Conservation (phyloP, 2,888 invertebrate genomes). For the Copidosoma aretas region DNA sequence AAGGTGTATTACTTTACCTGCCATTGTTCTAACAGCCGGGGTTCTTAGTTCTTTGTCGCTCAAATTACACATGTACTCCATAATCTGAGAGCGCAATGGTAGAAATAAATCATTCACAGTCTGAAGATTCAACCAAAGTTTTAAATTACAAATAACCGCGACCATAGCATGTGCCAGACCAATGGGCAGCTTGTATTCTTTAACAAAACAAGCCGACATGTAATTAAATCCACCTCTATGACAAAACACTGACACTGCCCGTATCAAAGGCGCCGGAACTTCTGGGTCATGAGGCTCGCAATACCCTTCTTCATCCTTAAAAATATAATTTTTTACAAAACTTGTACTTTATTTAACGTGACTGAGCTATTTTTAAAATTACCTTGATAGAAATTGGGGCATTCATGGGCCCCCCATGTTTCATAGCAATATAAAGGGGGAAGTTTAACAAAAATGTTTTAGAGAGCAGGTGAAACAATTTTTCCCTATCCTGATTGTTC, state of each 20-base stretch:
- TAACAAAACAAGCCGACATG: constrained; percentile 86
- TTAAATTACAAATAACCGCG: constrained; percentile 89
- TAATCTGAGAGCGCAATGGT: constrained; percentile 83
- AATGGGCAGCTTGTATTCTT: constrained; percentile 79
- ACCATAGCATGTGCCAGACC: constrained; percentile 92
- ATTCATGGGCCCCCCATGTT: constrained; percentile 73
- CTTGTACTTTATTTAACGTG: neutral
- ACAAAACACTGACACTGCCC: constrained; percentile 93
- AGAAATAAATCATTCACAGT: constrained; percentile 88
- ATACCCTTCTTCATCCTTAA: constrained; percentile 82
- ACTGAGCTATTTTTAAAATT: constrained; percentile 31
- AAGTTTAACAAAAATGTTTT: constrained; percentile 90
- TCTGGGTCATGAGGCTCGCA: constrained; percentile 95
- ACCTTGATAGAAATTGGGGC: constrained; percentile 59
- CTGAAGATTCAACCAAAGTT: constrained; percentile 91
- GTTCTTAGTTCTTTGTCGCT: constrained; percentile 90
- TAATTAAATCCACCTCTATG: constrained; percentile 88
- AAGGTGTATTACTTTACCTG: constrained; percentile 66
- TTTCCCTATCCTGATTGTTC: constrained; percentile 85
- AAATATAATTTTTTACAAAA: neutral
- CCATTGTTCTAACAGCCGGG: constrained; percentile 90
- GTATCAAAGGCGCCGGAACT: constrained; percentile 85
- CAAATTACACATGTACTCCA: constrained; percentile 92
- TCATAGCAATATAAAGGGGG: constrained; percentile 86
- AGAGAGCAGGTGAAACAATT: constrained; percentile 84